Evolutionary conservation across 2,113 vertebrate genomes (phyloP).

Genomic region (Boleophthalmus pectinirostris): DNA sequence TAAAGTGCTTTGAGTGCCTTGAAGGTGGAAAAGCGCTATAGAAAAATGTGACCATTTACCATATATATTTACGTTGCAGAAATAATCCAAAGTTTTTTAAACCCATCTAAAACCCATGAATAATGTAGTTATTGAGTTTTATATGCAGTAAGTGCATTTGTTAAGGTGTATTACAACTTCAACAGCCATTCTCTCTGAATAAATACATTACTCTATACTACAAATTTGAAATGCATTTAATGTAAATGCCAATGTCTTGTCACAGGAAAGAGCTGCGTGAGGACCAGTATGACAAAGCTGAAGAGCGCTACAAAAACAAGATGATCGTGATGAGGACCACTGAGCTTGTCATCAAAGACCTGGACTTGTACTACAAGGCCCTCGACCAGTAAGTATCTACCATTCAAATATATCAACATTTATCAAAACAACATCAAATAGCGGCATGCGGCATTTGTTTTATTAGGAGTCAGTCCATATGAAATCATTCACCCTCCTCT

Average conservation of each 20-base stretch:
- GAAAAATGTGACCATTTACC: no score
- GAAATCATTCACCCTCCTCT: no score
- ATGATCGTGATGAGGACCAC: slow-evolving; percentile 97
- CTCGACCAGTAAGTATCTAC: slow-evolving; percentile 90
- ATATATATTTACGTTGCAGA: no score
- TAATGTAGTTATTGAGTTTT: neutral
- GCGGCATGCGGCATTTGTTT: neutral
- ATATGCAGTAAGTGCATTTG: no score
- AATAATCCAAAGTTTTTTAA: neutral
- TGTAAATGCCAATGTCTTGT: neutral
- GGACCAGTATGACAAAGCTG: slow-evolving; percentile 88
- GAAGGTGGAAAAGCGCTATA: no score
- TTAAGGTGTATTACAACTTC: no score
- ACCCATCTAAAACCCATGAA: neutral
- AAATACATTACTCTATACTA: no score
- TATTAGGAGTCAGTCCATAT: no score
- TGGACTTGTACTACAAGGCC: slow-evolving; percentile 96
- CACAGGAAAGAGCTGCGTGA: slow-evolving; percentile 87
- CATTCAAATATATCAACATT: neutral
- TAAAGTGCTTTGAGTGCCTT: no score
- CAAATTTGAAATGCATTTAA: neutral
- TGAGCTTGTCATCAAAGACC: slow-evolving; percentile 92
- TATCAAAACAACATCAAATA: neutral
- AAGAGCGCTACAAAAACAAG: slow-evolving; percentile 89
- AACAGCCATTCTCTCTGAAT: no score